Percentiles rank a stretch among this genome's conserved stretches.
Evolutionary conservation across 64 coral and sea anemone genomes (phyloP).

Genomic region (Montipora cactus): DNA sequence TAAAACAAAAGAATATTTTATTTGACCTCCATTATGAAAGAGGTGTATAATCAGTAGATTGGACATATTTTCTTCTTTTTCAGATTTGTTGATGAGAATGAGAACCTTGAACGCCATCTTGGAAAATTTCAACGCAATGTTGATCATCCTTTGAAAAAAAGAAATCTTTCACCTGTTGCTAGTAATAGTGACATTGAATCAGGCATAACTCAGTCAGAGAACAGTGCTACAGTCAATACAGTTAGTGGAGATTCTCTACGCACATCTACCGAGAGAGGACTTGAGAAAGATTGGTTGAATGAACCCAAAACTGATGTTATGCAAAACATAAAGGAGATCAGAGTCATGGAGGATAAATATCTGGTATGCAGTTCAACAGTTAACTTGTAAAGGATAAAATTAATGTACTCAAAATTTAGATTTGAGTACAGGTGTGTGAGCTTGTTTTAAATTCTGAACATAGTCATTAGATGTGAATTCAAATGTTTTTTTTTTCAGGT

Average conservation of each 20-base stretch:
- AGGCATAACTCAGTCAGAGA: constrained; percentile 9
- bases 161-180: constrained; percentile 64
- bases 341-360: constrained; percentile 54
- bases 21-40: too few relatives aligned
- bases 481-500: too few relatives aligned
- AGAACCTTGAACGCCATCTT: constrained; percentile 43
- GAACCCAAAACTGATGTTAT: neutral
- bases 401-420: too few relatives aligned
- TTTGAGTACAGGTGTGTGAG: too few relatives aligned
- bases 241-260: neutral
- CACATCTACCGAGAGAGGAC: neutral
- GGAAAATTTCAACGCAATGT: constrained; percentile 26
- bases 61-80: neutral
- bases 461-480: too few relatives aligned
- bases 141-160: constrained; percentile 29
- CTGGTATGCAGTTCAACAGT: neutral
- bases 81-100: constrained; percentile 38
- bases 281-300: constrained; percentile 38
- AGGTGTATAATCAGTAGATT: neutral
- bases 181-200: constrained; percentile 53
- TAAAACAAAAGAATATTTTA: too few relatives aligned
- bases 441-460: too few relatives aligned
- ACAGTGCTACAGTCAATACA: constrained; percentile 16
- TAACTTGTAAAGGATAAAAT: neutral
- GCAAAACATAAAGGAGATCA: constrained; percentile 23